Evolutionary conservation across 64 coral and sea anemone species (phyloP).

Genomic region (Orbicella faveolata): DNA sequence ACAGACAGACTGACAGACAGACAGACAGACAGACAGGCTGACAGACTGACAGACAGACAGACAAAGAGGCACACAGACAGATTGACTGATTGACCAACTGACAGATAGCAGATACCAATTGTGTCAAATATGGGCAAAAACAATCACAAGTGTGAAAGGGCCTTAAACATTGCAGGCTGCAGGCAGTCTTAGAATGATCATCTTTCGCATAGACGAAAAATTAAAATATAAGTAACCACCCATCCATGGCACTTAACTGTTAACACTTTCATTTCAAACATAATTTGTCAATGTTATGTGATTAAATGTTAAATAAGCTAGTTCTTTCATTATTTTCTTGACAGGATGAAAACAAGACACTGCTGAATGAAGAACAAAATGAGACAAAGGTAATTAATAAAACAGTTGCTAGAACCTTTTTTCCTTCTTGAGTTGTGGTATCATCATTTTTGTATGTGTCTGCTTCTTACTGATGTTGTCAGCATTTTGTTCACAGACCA

Average conservation of each 20-base stretch:
- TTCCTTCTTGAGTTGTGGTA: neutral
- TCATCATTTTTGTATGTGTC: neutral
- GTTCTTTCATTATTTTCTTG: neutral
- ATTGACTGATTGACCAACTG: too few species aligned
- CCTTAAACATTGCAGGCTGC: too few species aligned
- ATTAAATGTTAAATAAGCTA: neutral
- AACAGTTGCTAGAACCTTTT: neutral
- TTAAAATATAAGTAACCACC: too few species aligned
- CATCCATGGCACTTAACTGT: neutral
- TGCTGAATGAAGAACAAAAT: conserved; percentile 35
- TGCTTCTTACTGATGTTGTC: neutral
- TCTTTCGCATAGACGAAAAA: too few species aligned
- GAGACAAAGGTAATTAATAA: conserved; percentile 8
- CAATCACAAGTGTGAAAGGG: too few species aligned
- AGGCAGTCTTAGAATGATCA: too few species aligned
- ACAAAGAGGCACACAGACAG: too few species aligned
- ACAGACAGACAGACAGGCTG: too few species aligned
- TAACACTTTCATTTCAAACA: neutral
- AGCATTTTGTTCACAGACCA: conserved; percentile 15
- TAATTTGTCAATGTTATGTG: neutral
- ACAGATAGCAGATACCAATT: too few species aligned
- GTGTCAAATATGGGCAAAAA: too few species aligned
- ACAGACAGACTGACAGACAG: too few species aligned
- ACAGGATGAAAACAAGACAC: conserved; percentile 34
- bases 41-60: too few species aligned